Evolutionary conservation across 2,797 vertebrate species (phyloP), one percentile per base, ranked within the genome.

Genomic region (Telmatherina bonti): DNA sequence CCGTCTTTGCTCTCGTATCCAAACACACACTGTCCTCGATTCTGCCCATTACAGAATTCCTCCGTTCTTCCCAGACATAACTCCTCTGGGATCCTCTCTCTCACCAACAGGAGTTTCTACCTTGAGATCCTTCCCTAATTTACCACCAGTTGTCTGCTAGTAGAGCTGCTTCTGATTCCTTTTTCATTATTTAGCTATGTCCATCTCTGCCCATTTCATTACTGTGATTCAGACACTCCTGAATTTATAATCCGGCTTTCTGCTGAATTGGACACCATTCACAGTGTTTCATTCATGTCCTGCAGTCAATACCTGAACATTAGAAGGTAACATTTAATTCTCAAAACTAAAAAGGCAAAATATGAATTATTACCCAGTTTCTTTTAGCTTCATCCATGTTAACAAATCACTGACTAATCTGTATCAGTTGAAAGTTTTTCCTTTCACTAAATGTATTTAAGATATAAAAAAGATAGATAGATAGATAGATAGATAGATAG

Each of bases 21-120:
- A 63, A 12, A 29, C 29, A 7, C 9, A 29, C 60, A 52, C 54
- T 22, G 41, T 33, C 41, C 43, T 41, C 59, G 58, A n/a, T 53
- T 71, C 74, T 61, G 43, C 59, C 71, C 65, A 70, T 84, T 66
- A 78, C 45, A 71, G 61, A 78, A 78, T 67, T 61, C 49, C 70
- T 84, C 73, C 72, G 27, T 70, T 68, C 59, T 52, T 29, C 20
- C 45, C 64, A n/a, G 53, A 78, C 66, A 72, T 67, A 70, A 72
- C 68, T 88, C 78, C 78, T 70, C 62, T 30, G 80, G 72, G 81
- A 84, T 77, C 61, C 13, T 81, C 61, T 78, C 65, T 38, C 58
- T 75, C 70, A 57, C 58, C 59, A 18, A 35, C n/a, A 29, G 38
- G 8, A 56, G 58, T 49, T 56, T 62, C 62, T 65, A 73, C 54